phyloP scores from a whole-genome alignment of 2,113 vertebrate species.

The Rhinogobius similis region DNA sequence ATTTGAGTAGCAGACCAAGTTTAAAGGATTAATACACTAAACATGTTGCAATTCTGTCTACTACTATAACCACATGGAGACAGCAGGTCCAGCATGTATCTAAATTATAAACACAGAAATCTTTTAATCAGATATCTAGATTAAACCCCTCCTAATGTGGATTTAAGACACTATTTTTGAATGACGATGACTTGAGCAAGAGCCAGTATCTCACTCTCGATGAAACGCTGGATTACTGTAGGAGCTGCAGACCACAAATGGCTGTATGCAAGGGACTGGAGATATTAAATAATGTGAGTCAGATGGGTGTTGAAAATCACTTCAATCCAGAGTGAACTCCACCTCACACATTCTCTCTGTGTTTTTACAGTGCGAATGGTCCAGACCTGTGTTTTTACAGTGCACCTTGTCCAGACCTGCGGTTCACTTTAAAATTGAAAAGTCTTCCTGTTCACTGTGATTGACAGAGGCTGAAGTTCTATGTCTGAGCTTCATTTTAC shows the following conservation, averaged over 20 bases:
- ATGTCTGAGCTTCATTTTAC: slow-evolving; percentile 21
- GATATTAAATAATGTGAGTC: slow-evolving; percentile 69
- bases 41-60: slow-evolving; percentile 56
- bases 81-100: slow-evolving; percentile 38
- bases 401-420: slow-evolving; percentile 67
- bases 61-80: slow-evolving; percentile 46
- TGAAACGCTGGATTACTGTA: slow-evolving; percentile 47
- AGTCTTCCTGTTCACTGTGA: slow-evolving; percentile 43
- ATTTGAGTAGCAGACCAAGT: slow-evolving; percentile 45
- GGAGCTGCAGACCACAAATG: slow-evolving; percentile 59
- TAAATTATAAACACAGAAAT: slow-evolving; percentile 34
- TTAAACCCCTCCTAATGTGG: slow-evolving; percentile 35
- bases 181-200: slow-evolving; percentile 38
- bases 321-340: slow-evolving; percentile 49
- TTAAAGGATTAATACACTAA: slow-evolving; percentile 42
- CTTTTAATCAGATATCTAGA: slow-evolving; percentile 56
- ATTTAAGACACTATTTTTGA: slow-evolving; percentile 25
- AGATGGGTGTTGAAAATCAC: slow-evolving; percentile 72
- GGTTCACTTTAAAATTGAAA: slow-evolving; percentile 64
- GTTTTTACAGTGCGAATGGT: slow-evolving; percentile 53
- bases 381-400: slow-evolving; percentile 54
- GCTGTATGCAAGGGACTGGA: slow-evolving; percentile 53
- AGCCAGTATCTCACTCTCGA: slow-evolving; percentile 56
- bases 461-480: slow-evolving; percentile 52
- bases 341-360: slow-evolving; percentile 56